Base-by-base conservation (phyloP, 2,797 vertebrate genomes). In the Acestrorhynchus altus region DNA sequence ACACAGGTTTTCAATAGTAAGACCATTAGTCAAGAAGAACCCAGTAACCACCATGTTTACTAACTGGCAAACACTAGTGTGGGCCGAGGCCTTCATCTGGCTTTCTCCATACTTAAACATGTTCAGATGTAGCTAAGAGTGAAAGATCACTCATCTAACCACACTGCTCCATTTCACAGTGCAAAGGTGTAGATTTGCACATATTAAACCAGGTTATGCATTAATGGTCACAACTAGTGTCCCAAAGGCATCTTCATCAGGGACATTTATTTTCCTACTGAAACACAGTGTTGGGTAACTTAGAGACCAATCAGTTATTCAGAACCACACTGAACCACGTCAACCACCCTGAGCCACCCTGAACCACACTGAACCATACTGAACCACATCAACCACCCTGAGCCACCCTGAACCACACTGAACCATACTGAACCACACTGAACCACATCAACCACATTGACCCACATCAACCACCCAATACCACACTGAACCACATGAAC, bases 171-270 rank as follows among this genome's bases (percentile, higher is more conserved):
- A n/a, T 12, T n/a, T 28, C 65, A n/a, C 24, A 4, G 22, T 66
- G 22, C 44, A 47, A 26, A 66, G 4, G 22, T 15, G n/a, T n/a
- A n/a, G n/a, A n/a, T n/a, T n/a, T 68, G 44, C 65, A 31, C 24
- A 26, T 15, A 68, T 68, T 51, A 20, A 51, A n/a, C 47, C 26
- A 52, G 4, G n/a, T 63, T 39, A 63, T 61, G 16, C n/a, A 63
- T 64, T 64, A 47, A 6, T 49, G 15, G 8, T 67, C 11, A 7
- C 18, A 42, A 22, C 35, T 1, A 8, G 66, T 35, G 18, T 52
- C 47, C 22, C 22, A 66, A 10, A 26, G 39, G 11, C 20, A 6
- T 42, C 60, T 28, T 64, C 16, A 64, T 12, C 26, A 64, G 5
- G 35, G 31, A 60, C 5, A 31, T 60, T 13, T 39, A 15, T 18